phyloP scores from a whole-genome alignment of 2,888 invertebrate genomes.

The Imbricaverruca yamaguchii region DNA sequence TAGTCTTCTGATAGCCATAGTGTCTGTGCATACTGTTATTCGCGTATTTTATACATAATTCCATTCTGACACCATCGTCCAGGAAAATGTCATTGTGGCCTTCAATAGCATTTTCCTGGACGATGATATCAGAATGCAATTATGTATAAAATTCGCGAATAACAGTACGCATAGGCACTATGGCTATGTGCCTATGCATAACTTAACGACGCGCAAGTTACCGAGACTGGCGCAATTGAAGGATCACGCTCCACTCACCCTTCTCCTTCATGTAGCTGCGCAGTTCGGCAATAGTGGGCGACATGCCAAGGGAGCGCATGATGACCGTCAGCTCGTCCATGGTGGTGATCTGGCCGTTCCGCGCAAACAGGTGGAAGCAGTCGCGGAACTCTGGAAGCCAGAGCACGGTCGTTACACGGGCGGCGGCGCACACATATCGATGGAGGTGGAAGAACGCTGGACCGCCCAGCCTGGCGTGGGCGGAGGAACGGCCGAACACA shows the following conservation, averaged over 20 bases:
- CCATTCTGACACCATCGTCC: too few relatives aligned
- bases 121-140: too few relatives aligned
- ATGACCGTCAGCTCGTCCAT: constrained; percentile 85
- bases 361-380: constrained; percentile 89
- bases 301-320: constrained; percentile 88
- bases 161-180: too few relatives aligned
- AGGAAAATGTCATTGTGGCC: too few relatives aligned
- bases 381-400: constrained; percentile 74
- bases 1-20: too few relatives aligned
- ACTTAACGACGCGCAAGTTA: too few relatives aligned
- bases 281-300: constrained; percentile 85
- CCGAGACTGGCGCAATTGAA: too few relatives aligned
- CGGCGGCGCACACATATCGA: not conserved
- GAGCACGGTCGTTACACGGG: not conserved
- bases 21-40: too few relatives aligned
- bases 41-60: too few relatives aligned
- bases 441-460: not conserved
- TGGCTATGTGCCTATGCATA: too few relatives aligned
- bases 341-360: constrained; percentile 78
- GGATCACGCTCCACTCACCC: constrained; percentile 40
- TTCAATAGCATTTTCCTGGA: too few relatives aligned
- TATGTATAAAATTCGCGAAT: too few relatives aligned
- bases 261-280: constrained; percentile 70
- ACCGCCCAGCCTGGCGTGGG: not conserved
- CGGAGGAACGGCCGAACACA: not conserved